phyloP scores from a whole-genome alignment of 2,797 vertebrate species.

The Tiaroga cobitis region DNA sequence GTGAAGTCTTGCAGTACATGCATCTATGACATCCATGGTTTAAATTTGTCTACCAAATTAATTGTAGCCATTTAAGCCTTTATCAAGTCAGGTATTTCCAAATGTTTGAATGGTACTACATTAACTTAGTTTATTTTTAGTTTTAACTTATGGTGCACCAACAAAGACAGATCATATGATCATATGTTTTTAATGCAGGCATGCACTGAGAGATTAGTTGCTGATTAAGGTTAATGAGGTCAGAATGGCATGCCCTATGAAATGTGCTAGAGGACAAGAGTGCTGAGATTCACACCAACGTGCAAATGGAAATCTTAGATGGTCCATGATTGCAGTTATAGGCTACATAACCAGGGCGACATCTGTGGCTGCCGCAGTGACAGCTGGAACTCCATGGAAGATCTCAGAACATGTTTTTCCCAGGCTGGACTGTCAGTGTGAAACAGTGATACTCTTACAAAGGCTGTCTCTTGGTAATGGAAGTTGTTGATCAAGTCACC shows the following conservation, averaged over 20 bases:
- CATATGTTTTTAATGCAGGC: conserved; percentile 4
- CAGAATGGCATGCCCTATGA: conserved; percentile 7
- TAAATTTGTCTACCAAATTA: background rate
- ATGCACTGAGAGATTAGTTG: conserved; percentile 30
- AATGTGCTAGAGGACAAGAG: conserved; percentile 32
- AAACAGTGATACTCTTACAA: conserved; percentile 33
- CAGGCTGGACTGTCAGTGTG: conserved; percentile 58
- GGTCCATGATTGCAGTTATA: conserved; percentile 59
- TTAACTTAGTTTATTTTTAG: conserved; percentile 14
- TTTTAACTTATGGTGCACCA: background rate
- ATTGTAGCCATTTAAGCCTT: background rate
- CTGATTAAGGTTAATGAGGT: conserved; percentile 38
- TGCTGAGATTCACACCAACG: conserved; percentile 43
- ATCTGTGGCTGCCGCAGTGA: conserved; percentile 72
- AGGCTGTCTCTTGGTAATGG: conserved; percentile 19
- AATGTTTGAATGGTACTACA: background rate
- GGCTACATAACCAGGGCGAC: conserved; percentile 67
- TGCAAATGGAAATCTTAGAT: conserved; percentile 76
- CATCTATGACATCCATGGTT: background rate
- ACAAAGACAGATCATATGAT: background rate
- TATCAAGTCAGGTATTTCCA: background rate
- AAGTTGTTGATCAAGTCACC: conserved; percentile 17
- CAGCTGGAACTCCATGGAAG: conserved; percentile 72
- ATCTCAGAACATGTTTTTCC: conserved; percentile 75
- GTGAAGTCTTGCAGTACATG: background rate